Conservation (phyloP, 2,113 vertebrate species). For the Antechinus flavipes region DNA sequence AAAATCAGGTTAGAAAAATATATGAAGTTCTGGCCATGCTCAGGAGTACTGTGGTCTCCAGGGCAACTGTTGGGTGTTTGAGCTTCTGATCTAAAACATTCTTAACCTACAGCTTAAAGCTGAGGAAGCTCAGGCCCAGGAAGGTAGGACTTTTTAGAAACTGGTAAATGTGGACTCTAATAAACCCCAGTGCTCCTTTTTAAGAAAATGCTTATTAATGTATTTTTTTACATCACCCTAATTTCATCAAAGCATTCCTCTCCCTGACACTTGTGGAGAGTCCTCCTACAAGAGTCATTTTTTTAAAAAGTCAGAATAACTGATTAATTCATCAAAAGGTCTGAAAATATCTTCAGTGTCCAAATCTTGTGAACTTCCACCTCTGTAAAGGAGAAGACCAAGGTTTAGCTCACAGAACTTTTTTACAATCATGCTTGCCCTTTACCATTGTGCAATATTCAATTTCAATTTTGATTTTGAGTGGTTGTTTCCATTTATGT, state of each 20-base stretch:
- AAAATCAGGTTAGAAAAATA: neutral
- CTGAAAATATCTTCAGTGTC: neutral
- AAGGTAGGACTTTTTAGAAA: neutral
- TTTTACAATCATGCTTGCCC: neutral
- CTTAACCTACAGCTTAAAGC: neutral
- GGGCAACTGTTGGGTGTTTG: neutral
- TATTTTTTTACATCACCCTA: neutral
- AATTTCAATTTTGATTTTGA: neutral
- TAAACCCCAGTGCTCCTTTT: neutral
- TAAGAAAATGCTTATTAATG: neutral
- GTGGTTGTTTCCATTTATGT: neutral
- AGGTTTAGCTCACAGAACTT: neutral
- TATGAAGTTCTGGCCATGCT: neutral
- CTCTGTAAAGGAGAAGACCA: neutral
- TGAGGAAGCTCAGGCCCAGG: neutral
- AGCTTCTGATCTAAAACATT: neutral
- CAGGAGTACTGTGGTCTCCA: neutral
- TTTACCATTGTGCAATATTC: neutral
- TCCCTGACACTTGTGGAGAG: neutral
- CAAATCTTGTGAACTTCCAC: neutral
- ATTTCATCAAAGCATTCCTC: neutral
- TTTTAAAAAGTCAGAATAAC: neutral
- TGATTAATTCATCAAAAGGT: neutral
- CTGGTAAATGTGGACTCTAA: neutral
- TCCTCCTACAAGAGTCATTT: neutral